Evolutionary conservation across 64 coral and sea anemone genomes (phyloP), one percentile per base, ranked within the genome.

Genomic region (Orbicella faveolata): DNA sequence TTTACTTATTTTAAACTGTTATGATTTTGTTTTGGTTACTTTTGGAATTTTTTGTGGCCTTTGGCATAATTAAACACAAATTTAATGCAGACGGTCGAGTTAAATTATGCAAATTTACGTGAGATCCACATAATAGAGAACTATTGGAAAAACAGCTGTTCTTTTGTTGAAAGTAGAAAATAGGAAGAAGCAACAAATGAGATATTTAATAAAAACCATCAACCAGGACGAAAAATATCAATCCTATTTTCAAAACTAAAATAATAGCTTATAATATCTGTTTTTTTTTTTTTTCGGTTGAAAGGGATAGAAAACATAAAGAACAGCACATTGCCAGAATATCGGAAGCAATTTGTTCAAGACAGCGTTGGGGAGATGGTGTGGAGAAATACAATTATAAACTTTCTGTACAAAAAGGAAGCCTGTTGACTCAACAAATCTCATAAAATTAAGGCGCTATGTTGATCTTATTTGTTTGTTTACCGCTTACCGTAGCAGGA

Each of bases 61-160:
- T 25, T 70, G n/a, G 67, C 25, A 25, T 69, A 69, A 26, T 69
- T 69, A 69, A n/a, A 69, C 66, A 4, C 19, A 26, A 26, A 26
- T 26, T n/a, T 70, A 1, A 26, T 6, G 21, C 21, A 21, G 30
- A 21, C 67, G 21, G 67, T 23, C 67, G 1, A 10, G 6, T 10
- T 5, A 7, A 70, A 48, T 48, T 79, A 79, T 79, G 52, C 23
- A 79, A 79, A 79, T 79, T 57, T 9, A 79, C 21, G 52, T 57
- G 52, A 52, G 77, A 79, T 79, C 23, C 3, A 25, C 5, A 54
- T 2, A 57, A n/a, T 30, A 59, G 11, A 8, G 8, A 30, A 26
- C 77, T 59, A 79, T 79, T 79, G 52, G 61, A 30, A 55, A 79
- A 79, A 61, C 77, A 79, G 77, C 57, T 79, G 77, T 57, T 79